Evolutionary conservation across 2,888 invertebrate species (phyloP).

Genomic region (Entomobrya proxima): DNA sequence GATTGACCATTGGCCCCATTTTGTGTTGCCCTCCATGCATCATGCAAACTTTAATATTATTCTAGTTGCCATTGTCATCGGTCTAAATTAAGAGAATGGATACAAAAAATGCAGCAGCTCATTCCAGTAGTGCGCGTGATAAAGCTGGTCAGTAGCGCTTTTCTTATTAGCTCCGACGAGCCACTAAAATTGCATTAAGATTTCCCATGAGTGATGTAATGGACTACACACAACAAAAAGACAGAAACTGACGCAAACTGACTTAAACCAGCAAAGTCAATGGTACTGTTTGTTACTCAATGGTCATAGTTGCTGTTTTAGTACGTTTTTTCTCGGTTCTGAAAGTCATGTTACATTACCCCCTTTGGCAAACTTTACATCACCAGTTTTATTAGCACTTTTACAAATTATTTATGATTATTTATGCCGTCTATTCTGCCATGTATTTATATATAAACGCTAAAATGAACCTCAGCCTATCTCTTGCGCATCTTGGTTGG

Average conservation of each 20-base stretch:
- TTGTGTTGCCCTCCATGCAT: background rate
- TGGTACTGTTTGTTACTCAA: background rate
- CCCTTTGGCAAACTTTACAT: background rate
- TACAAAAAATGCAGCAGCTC: background rate
- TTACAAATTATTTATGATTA: background rate
- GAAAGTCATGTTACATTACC: background rate
- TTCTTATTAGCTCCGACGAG: no score
- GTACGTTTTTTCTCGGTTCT: background rate
- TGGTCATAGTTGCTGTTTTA: background rate
- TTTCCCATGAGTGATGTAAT: background rate
- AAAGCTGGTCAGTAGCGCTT: no score
- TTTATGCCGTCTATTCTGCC: no score
- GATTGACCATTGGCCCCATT: background rate
- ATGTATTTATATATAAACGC: no score
- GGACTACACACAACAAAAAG: background rate
- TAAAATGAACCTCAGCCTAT: no score
- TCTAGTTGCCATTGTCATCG: no score
- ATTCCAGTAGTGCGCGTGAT: no score
- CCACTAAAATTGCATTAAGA: no score
- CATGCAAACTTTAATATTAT: no score
- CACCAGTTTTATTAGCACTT: constrained; percentile 7
- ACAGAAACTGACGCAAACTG: constrained; percentile 7
- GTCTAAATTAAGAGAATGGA: no score
- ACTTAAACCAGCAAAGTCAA: constrained; percentile 15
- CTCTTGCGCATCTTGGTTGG: no score